Percentiles rank a stretch among this genome's conserved stretches.
phyloP scores from a whole-genome alignment of 1,140 invertebrate genomes.

The Diorhabda elongata region DNA sequence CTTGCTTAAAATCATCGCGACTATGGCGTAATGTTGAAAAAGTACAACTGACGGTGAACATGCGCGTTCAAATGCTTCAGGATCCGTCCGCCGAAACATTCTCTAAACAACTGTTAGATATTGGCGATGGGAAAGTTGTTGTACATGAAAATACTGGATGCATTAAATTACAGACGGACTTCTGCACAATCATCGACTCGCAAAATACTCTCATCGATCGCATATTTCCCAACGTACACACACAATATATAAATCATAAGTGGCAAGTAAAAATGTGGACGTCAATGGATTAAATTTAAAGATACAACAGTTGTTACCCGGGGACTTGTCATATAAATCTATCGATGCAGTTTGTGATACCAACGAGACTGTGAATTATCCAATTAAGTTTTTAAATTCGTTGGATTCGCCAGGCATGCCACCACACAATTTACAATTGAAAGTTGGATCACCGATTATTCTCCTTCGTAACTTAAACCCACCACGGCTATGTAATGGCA shows the following conservation, averaged over 20 bases:
- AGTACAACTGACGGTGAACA: slow-evolving; percentile 26
- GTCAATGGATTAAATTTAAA: slow-evolving; percentile 41
- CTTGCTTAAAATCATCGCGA: slow-evolving; percentile 47
- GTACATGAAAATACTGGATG: slow-evolving; percentile 18
- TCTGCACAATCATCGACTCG: too few relatives aligned
- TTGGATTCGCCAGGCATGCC: too few relatives aligned
- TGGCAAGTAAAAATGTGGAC: slow-evolving; percentile 40
- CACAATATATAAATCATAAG: slow-evolving; percentile 40
- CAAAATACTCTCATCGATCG: too few relatives aligned
- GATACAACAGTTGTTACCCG: slow-evolving; percentile 39
- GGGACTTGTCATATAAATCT: slow-evolving; percentile 19
- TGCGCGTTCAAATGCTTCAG: slow-evolving; percentile 24
- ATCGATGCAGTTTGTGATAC: too few relatives aligned
- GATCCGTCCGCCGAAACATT: slow-evolving; percentile 33
- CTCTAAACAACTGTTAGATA: slow-evolving; percentile 35
- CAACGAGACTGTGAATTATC: too few relatives aligned
- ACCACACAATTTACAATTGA: too few relatives aligned
- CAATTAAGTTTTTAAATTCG: too few relatives aligned
- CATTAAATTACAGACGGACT: slow-evolving; percentile 19
- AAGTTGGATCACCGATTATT: too few relatives aligned
- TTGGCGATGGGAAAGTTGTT: slow-evolving; percentile 27
- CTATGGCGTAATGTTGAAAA: slow-evolving; percentile 29
- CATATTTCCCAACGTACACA: slow-evolving; percentile 28
- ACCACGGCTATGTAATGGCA: too few relatives aligned
- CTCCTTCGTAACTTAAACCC: too few relatives aligned